A percentile compares a stretch with the other conserved stretches of the same genome.
Evolutionary conservation across 2,113 vertebrate genomes (phyloP).

Genomic region (Caretta caretta): DNA sequence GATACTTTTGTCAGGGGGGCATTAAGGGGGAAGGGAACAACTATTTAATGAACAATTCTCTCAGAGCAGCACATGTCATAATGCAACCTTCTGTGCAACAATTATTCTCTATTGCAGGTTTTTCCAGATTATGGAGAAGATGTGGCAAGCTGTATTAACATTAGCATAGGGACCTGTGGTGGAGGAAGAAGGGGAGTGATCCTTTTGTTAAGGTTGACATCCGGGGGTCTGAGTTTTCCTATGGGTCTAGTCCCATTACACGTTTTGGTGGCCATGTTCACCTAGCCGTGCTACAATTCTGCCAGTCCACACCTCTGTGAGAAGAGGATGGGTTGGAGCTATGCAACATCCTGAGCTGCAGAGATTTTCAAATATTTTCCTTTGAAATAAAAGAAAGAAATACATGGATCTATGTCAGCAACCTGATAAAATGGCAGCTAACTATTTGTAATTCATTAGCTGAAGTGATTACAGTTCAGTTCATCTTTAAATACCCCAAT

Average conservation of each 20-base stretch:
- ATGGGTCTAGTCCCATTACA: neutral
- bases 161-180: neutral
- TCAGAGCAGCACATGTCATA: neutral
- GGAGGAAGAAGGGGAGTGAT: neutral
- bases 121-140: neutral
- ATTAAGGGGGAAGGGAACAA: neutral
- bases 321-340: too few species aligned
- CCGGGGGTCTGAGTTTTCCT: neutral
- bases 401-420: too few species aligned
- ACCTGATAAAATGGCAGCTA: too few species aligned
- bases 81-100: neutral
- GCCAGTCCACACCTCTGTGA: too few species aligned
- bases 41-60: neutral
- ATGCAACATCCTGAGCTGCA: too few species aligned
- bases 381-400: too few species aligned
- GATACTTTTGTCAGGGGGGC: neutral
- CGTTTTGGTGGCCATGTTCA: neutral
- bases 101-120: neutral
- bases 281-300: too few species aligned
- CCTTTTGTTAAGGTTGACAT: neutral
- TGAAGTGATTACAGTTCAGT: too few species aligned
- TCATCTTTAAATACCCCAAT: too few species aligned
- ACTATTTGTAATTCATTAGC: too few species aligned
- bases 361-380: too few species aligned
- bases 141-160: neutral